phyloP scores from a whole-genome alignment of 2,797 vertebrate genomes.

The Poecilia wingei region DNA sequence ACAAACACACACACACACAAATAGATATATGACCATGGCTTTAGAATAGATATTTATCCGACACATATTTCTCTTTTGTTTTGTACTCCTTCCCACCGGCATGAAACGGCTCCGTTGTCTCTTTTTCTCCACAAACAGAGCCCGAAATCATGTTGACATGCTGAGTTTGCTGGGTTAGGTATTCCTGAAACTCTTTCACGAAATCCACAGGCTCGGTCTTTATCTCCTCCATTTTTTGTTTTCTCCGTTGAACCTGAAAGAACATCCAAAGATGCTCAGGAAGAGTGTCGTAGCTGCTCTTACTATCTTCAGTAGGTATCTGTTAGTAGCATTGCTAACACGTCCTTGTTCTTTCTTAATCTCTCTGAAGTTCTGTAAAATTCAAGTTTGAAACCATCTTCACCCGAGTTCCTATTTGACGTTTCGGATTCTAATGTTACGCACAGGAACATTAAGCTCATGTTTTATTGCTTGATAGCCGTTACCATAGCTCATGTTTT shows the following conservation, averaged over 20 bases:
- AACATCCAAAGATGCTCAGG: not conserved
- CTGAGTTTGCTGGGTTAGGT: conserved; percentile 97
- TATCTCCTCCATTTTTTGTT: conserved; percentile 89
- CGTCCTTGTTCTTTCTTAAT: not conserved
- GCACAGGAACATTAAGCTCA: not conserved
- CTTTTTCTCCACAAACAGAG: conserved; percentile 92
- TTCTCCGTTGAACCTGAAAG: conserved; percentile 8
- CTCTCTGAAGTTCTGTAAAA: not conserved
- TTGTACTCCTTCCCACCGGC: conserved; percentile 42
- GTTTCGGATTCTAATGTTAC: not conserved
- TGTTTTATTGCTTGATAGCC: not conserved
- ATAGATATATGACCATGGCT: not conserved
- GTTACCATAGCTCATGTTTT: conserved; percentile 12
- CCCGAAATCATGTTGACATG: conserved; percentile 99
- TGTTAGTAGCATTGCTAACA: conserved; percentile 12
- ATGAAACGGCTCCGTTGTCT: conserved; percentile 77
- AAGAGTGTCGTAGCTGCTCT: not conserved
- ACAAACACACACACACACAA: conserved; percentile 15
- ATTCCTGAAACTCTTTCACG: conserved; percentile 98
- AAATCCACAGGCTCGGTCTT: conserved; percentile 97
- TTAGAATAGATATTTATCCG: rapidly evolving
- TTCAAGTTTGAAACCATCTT: not conserved
- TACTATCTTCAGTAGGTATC: not conserved
- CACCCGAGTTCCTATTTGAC: not conserved
- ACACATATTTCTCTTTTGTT: not conserved